These are phyloP conservation scores for Notechis scutatus DNA, from an alignment of 2,113 vertebrate species.

Conservation along the genomic window DNA sequence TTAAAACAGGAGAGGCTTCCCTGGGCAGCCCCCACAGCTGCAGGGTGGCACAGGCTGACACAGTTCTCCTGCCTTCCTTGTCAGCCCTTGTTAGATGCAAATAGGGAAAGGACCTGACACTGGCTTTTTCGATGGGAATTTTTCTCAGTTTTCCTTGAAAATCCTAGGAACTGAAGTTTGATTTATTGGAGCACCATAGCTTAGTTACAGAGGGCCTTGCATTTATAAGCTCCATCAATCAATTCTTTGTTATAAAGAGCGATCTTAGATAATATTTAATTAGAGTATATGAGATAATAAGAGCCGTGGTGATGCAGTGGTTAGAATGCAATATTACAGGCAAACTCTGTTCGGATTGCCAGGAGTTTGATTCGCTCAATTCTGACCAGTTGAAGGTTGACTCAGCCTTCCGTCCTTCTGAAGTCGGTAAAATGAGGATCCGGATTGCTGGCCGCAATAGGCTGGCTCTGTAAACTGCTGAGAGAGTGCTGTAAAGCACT, in stretches of 20 bases:
- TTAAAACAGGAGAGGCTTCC: neutral
- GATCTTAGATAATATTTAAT: neutral
- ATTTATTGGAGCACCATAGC: neutral
- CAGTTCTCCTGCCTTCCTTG: neutral
- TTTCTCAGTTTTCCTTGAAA: neutral
- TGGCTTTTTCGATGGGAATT: neutral
- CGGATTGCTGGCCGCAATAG: neutral
- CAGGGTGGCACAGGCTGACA: neutral
- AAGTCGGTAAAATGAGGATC: neutral
- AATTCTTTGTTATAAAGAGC: neutral
- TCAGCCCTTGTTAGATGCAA: neutral
- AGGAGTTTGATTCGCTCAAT: neutral
- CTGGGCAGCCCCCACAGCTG: neutral
- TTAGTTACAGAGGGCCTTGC: neutral
- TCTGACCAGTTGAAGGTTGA: neutral
- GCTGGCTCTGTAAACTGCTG: neutral
- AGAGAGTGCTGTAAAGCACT: neutral
- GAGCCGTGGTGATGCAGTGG: neutral
- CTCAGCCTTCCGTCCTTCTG: neutral
- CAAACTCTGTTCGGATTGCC: neutral
- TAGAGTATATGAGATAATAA: neutral
- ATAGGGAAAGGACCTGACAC: neutral
- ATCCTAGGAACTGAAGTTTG: neutral
- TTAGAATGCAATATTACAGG: neutral
- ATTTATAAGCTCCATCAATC: neutral